These are phyloP conservation scores for Crossocerus cetratus DNA, from an alignment of 2,888 invertebrate genomes.

Conservation along the genomic window DNA sequence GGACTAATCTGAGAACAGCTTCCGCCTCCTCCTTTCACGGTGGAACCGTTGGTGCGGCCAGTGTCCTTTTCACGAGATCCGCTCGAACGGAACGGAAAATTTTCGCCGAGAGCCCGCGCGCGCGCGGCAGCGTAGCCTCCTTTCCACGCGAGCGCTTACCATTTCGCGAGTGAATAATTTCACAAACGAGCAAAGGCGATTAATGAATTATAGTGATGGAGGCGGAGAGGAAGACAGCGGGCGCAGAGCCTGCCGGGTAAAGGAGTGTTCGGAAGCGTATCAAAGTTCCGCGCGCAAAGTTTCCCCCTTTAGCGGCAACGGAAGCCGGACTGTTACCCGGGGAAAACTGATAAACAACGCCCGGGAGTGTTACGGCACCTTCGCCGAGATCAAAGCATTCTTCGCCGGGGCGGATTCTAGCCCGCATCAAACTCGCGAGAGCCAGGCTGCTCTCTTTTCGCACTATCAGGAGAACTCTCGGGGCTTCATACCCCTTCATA, in stretches of 20 bases:
- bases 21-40: no score
- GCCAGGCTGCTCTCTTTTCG: background rate
- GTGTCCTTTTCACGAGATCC: background rate
- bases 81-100: no score
- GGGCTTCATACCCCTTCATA: background rate
- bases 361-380: background rate
- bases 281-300: background rate
- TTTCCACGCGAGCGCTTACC: no score
- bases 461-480: background rate
- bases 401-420: slow-evolving; percentile 19
- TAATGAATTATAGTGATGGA: background rate
- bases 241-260: no score
- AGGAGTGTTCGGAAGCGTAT: background rate
- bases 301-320: slow-evolving; percentile 1
- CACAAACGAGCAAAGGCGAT: background rate
- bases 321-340: slow-evolving; percentile 5
- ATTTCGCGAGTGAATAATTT: no score
- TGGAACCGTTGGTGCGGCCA: background rate
- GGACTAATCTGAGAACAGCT: slow-evolving; percentile 15
- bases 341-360: slow-evolving; percentile 12
- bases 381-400: slow-evolving; percentile 21
- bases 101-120: no score
- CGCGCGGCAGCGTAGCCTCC: no score
- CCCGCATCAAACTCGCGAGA: slow-evolving; percentile 11
- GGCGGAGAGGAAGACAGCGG: background rate